Percentiles rank a stretch among this genome's conserved stretches.
phyloP scores from a whole-genome alignment of 2,797 vertebrate genomes.

The Eospalax fontanierii region DNA sequence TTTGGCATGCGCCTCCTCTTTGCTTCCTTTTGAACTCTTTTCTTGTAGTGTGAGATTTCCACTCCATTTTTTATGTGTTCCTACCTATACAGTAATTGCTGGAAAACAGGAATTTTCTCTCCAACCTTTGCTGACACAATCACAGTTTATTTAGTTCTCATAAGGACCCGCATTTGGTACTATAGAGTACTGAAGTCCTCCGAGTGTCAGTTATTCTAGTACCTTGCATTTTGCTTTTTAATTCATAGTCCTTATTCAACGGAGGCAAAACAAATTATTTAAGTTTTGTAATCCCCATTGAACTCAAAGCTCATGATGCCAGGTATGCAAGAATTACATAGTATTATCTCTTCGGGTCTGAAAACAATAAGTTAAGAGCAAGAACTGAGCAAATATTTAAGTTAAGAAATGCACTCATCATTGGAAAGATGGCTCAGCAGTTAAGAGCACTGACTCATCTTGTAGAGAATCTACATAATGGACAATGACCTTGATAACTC shows the following conservation, averaged over 20 bases:
- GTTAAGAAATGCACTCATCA: neutral
- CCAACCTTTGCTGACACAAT: neutral
- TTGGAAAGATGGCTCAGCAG: neutral
- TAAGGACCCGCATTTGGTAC: neutral
- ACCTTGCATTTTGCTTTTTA: neutral
- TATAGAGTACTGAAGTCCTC: neutral
- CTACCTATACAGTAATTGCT: too few species aligned
- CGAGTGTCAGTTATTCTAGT: neutral
- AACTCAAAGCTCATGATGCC: neutral
- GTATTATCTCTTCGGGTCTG: neutral
- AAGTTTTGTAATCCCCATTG: neutral
- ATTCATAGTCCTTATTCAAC: neutral
- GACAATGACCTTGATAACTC: too few species aligned
- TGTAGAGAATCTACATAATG: too few species aligned
- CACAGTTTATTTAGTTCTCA: neutral
- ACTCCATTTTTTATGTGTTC: too few species aligned
- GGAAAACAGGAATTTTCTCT: neutral
- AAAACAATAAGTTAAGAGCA: neutral
- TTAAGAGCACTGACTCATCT: neutral
- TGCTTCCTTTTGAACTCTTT: neutral
- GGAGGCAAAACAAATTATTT: constrained; percentile 8
- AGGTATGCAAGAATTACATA: neutral
- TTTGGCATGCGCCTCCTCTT: neutral
- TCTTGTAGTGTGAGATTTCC: neutral
- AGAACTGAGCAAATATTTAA: neutral